Conservation (phyloP, 1,140 invertebrate genomes). For the Meteorus sp. region DNA sequence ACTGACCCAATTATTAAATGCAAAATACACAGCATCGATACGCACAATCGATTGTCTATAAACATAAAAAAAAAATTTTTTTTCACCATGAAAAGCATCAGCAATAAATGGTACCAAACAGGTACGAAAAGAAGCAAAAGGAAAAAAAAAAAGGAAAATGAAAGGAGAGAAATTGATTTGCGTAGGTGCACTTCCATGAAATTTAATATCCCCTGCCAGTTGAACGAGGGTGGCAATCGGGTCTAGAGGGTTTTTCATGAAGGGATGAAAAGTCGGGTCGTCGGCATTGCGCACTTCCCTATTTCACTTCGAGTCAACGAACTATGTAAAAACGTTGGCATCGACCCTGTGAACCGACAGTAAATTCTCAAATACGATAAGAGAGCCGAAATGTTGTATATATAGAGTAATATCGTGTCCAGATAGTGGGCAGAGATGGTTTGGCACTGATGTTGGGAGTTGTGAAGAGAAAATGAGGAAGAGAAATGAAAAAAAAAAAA, state of each 20-base stretch:
- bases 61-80: too few species aligned
- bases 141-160: too few species aligned
- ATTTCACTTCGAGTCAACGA: conserved; percentile 38
- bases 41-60: too few species aligned
- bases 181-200: conserved; percentile 19
- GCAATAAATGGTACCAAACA: too few species aligned
- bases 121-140: too few species aligned
- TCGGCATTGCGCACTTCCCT: conserved; percentile 10
- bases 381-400: conserved; percentile 18
- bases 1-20: conserved; percentile 2
- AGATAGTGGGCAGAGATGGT: not conserved
- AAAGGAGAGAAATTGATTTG: conserved; percentile 7
- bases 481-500: conserved; percentile 22
- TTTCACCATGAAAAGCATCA: too few species aligned
- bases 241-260: conserved; percentile 9
- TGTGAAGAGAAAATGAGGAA: not conserved
- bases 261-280: not conserved
- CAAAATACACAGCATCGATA: too few species aligned
- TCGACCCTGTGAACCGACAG: conserved; percentile 27
- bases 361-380: conserved; percentile 37
- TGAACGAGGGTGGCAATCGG: conserved; percentile 15
- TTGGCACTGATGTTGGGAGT: conserved; percentile 5
- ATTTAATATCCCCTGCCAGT: conserved; percentile 16
- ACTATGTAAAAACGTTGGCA: conserved; percentile 46
- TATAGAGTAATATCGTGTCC: conserved; percentile 7